Evolutionary conservation across 1,140 invertebrate genomes (phyloP), one percentile per base, ranked within the genome.

Genomic region (Cryptotermes secundus): DNA sequence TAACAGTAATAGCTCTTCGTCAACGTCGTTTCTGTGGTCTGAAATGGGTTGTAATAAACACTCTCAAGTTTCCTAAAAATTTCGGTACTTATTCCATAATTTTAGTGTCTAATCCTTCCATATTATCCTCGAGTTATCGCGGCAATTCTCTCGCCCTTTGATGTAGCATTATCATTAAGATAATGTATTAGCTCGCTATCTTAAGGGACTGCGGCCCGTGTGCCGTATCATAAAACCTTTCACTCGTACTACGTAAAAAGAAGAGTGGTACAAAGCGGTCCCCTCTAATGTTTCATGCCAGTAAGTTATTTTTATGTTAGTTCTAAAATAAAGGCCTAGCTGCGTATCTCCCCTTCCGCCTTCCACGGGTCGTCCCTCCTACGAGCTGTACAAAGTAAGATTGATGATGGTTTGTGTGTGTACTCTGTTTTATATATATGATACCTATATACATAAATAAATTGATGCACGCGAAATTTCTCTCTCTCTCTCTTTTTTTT

Each of bases 311-410:
- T 72, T 72, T 72, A 72, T 72, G 59, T 72, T 9, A 31, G 59
- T 72, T 72, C 59, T 72, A 72, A 72, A 72, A 72, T 72, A 72
- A 72, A 72, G 59, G 59, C 59, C 7, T 72, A 72, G n/a, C 31
- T 72, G 59, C n/a, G 10, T 72, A 72, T 31, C 59, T n/a, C 59
- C n/a, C 59, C 59, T 31, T 31, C 53, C 53, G 19, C 53, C 1
- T 42, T 42, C 14, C 19, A 3, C 19, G 45, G 3, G 14, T 22
- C 14, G 59, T n/a, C 59, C 59, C 10, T 72, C 59, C 59, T 72
- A 14, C 59, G 59, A 1, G 26, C 59, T 31, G n/a, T 16, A 6
- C 59, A 31, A 72, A 31, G n/a, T 72, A 72, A 72, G 59, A 72
- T 72, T n/a, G 59, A 72, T 72, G 59, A 72, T 31, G 59, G 59